Evolutionary conservation across 2,113 vertebrate species (phyloP), one percentile per base, ranked within the genome.

Genomic region (Corythornis madagascariensis): DNA sequence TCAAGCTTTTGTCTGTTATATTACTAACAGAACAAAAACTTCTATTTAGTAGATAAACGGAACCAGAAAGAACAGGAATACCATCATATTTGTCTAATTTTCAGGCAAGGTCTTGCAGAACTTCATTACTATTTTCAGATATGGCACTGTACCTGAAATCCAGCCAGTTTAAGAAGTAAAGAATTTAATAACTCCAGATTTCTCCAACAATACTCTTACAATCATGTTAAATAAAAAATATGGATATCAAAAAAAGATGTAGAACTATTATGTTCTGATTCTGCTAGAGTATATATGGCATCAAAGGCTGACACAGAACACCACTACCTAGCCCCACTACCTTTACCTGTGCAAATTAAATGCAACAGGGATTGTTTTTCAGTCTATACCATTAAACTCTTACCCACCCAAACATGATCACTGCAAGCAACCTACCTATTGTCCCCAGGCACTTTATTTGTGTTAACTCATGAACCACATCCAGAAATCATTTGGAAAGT

Each of bases 401-500:
- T 57, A 91, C 84, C 63, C 66, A 88, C 56, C 40, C 64, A 89
- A 87, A 70, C 71, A 66, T 1, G 4, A 79, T 80, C 45, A 57
- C 43, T 80, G 72, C 82, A 86, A 70, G 82, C 45, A 76, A 92
- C 85, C 47, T 76, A 47, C 48, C 72, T 71, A 5, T 57, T 88
- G 83, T 89, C 94, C 85, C 72, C 78, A 70, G 83, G 93, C 88
- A 45, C 88, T 70, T 73, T 31, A 83, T 88, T 91, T 95, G 85
- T 63, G 76, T 83, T 80, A 89, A 89, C 33, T 91, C 75, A 76
- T 75, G 91, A 95, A 89, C 82, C 85, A 88, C 91, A 87, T 94
- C 89, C 89, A 92, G 90, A 92, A 95, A 94, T 94, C 64, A 73
- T 88, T 87, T 80, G 82, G 71, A 87, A 85, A 70, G 31, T 1